Evolutionary conservation across 2,888 invertebrate species (phyloP).

Genomic region (Theretra japonica): DNA sequence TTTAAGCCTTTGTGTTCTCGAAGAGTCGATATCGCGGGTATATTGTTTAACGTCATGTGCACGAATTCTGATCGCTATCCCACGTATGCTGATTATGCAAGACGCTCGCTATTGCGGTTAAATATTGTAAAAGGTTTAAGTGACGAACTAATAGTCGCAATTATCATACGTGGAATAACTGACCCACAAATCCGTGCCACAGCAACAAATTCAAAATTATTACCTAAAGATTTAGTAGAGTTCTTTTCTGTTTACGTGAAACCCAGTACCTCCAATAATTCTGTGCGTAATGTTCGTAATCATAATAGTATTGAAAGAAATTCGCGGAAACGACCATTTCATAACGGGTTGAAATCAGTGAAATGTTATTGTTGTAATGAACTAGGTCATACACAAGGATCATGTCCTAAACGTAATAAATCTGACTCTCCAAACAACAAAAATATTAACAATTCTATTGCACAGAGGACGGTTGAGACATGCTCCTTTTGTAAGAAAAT

Average conservation of each 20-base stretch:
- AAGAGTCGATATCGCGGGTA: background rate
- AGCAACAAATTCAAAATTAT: conserved; percentile 14
- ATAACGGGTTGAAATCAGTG: too few species aligned
- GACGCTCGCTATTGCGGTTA: conserved; percentile 21
- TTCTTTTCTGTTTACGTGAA: too few species aligned
- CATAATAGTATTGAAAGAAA: too few species aligned
- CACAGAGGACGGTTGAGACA: too few species aligned
- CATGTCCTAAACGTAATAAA: background rate
- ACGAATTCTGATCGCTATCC: conserved; percentile 3
- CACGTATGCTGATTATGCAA: conserved; percentile 27
- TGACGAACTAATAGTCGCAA: conserved; percentile 13
- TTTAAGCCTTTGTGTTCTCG: conserved; percentile 27
- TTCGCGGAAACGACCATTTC: too few species aligned
- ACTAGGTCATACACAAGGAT: background rate
- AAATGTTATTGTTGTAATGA: background rate
- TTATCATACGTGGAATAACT: conserved; percentile 29
- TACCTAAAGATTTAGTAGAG: background rate
- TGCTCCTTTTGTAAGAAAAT: background rate
- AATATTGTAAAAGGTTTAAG: conserved; percentile 22
- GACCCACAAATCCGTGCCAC: conserved; percentile 22
- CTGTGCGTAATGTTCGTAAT: too few species aligned
- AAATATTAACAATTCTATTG: background rate
- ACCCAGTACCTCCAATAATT: too few species aligned
- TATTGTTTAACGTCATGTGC: conserved; percentile 24
- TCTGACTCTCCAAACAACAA: background rate